Conservation (phyloP, 2,888 invertebrate species). For the Habrosyne pyritoides region DNA sequence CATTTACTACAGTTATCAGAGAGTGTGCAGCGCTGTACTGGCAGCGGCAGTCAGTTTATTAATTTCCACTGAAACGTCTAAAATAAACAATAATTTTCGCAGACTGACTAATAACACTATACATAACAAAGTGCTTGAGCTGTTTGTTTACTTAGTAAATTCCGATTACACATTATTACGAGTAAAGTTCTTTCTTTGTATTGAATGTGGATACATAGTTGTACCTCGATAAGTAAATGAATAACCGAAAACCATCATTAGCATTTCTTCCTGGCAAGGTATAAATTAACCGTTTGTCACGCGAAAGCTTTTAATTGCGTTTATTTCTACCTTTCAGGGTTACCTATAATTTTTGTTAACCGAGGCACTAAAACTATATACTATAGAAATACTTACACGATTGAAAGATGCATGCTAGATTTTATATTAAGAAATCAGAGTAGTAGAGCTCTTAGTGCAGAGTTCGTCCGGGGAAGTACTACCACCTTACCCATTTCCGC, state of each 20-base stretch:
- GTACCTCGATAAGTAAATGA: neutral
- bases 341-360: neutral
- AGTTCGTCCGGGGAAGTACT: too few species aligned
- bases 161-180: neutral
- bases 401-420: too few species aligned
- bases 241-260: neutral
- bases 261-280: conserved; percentile 13
- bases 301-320: conserved; percentile 27
- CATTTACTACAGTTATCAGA: neutral
- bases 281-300: conserved; percentile 28
- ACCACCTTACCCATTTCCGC: too few species aligned
- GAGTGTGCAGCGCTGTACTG: neutral
- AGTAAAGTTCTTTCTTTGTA: neutral
- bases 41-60: conserved; percentile 24
- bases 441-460: too few species aligned
- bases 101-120: conserved; percentile 38
- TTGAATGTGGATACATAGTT: neutral
- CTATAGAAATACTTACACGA: too few species aligned
- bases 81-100: conserved; percentile 40
- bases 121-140: conserved; percentile 36
- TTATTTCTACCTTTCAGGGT: conserved; percentile 22
- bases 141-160: conserved; percentile 41
- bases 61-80: conserved; percentile 37
- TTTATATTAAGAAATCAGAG: too few species aligned
- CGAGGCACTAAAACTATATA: neutral